Evolutionary conservation across 2,113 vertebrate genomes (phyloP).

Genomic region (Myrmecobius fasciatus): DNA sequence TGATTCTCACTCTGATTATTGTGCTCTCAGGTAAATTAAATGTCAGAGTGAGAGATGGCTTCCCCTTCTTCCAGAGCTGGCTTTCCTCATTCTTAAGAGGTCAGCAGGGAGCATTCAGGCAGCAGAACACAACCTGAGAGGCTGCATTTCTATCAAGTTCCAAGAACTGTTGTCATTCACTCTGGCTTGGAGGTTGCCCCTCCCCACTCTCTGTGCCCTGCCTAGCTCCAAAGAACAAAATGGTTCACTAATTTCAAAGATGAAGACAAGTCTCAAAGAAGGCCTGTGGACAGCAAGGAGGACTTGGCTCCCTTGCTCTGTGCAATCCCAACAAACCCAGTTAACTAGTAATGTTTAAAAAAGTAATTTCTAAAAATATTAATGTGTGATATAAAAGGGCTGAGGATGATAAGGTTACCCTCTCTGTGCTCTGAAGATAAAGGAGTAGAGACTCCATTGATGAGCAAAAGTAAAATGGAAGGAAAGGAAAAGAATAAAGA

Average conservation of each 20-base stretch:
- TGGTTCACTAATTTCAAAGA: constrained; percentile 1
- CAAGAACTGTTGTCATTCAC: constrained; percentile 18
- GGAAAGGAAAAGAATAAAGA: background rate
- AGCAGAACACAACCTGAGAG: background rate
- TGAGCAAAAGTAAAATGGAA: background rate
- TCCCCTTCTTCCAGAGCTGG: constrained; percentile 36
- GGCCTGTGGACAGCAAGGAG: background rate
- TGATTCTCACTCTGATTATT: constrained; percentile 68
- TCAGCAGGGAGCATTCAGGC: constrained; percentile 28
- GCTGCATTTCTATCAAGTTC: constrained; percentile 28
- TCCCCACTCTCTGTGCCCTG: background rate
- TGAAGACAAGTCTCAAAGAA: background rate
- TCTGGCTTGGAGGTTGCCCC: constrained; percentile 14
- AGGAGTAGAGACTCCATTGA: background rate
- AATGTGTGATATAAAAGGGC: background rate
- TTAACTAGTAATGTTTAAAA: background rate
- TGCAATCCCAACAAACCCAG: background rate
- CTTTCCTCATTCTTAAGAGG: constrained; percentile 62
- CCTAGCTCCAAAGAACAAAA: background rate
- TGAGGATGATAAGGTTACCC: background rate
- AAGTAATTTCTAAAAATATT: background rate
- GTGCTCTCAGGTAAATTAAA: constrained; percentile 71
- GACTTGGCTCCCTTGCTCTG: background rate
- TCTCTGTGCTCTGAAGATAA: background rate
- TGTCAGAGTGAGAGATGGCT: constrained; percentile 58